These are phyloP conservation scores for Caenorhabditis wallacei DNA, from an alignment of 2,888 invertebrate species.

Conservation along the genomic window DNA sequence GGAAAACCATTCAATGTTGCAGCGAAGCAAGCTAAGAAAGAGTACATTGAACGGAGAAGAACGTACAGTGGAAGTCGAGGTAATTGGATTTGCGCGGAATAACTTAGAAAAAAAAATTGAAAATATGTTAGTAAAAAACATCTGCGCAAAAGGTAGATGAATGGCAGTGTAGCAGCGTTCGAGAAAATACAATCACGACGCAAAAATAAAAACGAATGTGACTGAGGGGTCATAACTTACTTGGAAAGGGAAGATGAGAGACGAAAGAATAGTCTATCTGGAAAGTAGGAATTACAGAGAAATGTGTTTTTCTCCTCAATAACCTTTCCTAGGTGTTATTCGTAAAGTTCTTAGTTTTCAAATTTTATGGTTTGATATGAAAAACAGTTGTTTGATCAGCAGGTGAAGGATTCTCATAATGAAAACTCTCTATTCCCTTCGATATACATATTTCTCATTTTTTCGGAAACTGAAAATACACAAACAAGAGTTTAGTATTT, in stretches of 20 bases:
- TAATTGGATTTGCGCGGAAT: slow-evolving; percentile 45
- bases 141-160: slow-evolving; percentile 37
- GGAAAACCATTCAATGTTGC: slow-evolving; percentile 76
- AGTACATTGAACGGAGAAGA: slow-evolving; percentile 71
- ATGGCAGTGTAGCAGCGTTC: slow-evolving; percentile 19
- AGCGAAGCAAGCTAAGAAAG: slow-evolving; percentile 74
- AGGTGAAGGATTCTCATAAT: not conserved
- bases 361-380: not conserved
- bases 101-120: slow-evolving; percentile 34
- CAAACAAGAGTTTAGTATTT: too few relatives aligned
- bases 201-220: slow-evolving; percentile 19
- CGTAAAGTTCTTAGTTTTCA: too few relatives aligned
- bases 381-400: not conserved
- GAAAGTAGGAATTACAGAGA: slow-evolving; percentile 15
- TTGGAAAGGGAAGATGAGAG: slow-evolving; percentile 5
- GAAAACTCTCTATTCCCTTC: not conserved
- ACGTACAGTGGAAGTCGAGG: slow-evolving; percentile 66
- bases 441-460: not conserved
- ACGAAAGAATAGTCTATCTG: slow-evolving; percentile 26
- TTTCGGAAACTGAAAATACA: too few relatives aligned
- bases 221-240: slow-evolving; percentile 36
- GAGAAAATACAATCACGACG: slow-evolving; percentile 37
- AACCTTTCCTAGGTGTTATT: not conserved
- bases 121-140: slow-evolving; percentile 30
- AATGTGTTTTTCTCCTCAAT: not conserved